Evolutionary conservation across 2,113 vertebrate genomes (phyloP).

Genomic region (Sapajus apella): DNA sequence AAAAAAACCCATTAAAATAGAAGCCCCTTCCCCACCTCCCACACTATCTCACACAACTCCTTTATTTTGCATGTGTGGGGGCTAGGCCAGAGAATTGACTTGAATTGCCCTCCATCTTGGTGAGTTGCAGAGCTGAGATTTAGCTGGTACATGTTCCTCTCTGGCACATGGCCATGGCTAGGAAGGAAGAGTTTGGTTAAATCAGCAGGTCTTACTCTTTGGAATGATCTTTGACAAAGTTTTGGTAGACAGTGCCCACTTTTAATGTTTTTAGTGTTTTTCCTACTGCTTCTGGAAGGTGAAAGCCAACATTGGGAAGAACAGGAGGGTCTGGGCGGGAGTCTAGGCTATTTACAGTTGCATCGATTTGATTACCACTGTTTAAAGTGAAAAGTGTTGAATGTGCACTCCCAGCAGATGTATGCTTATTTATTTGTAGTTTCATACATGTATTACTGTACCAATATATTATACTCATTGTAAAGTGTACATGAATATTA

Average conservation of each 20-base stretch:
- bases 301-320: too few species aligned
- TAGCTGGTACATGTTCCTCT: background rate
- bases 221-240: background rate
- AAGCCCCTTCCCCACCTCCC: background rate
- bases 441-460: background rate
- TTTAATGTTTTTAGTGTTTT: background rate
- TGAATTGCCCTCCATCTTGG: background rate
- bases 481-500: background rate
- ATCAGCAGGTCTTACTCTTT: background rate
- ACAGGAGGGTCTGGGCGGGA: background rate
- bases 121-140: background rate
- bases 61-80: background rate
- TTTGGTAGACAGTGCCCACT: background rate
- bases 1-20: background rate
- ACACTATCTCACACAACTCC: background rate
- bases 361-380: background rate
- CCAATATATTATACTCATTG: background rate
- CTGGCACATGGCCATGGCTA: background rate
- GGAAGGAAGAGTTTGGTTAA: background rate
- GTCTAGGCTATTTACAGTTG: background rate
- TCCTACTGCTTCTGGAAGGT: background rate
- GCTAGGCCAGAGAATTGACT: background rate
- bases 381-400: background rate
- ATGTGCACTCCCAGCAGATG: background rate
- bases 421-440: background rate